phyloP scores from a whole-genome alignment of 2,797 vertebrate species.

The Pyrocephalus nanus region DNA sequence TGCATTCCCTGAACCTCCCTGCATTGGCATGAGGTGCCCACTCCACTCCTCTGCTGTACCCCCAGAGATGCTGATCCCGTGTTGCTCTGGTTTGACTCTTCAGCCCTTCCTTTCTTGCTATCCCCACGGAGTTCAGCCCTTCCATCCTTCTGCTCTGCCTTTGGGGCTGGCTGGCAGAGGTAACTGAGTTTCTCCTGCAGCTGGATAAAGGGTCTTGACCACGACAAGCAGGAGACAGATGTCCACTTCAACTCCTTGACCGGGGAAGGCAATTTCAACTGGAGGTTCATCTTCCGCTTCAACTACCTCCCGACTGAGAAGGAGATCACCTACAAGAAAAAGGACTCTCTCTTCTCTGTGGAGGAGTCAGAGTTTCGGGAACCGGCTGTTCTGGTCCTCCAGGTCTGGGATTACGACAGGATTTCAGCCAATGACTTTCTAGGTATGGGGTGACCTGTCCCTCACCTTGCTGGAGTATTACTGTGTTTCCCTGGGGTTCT shows the following conservation, averaged over 20 bases:
- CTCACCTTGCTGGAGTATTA: neutral
- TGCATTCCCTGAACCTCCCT: neutral
- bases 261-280: slow-evolving; percentile 96
- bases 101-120: neutral
- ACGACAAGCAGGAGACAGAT: slow-evolving; percentile 93
- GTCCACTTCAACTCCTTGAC: slow-evolving; percentile 96
- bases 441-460: slow-evolving; percentile 72
- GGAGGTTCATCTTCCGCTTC: slow-evolving; percentile 91
- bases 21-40: neutral
- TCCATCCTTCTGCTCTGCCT: neutral
- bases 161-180: neutral
- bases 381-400: slow-evolving; percentile 86
- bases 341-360: slow-evolving; percentile 89
- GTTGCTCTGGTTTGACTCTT: neutral
- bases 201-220: slow-evolving; percentile 94
- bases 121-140: neutral
- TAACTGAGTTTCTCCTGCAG: slow-evolving; percentile 73
- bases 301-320: slow-evolving; percentile 92
- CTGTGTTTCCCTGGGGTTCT: neutral
- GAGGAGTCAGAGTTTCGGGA: slow-evolving; percentile 90
- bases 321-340: slow-evolving; percentile 87
- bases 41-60: neutral
- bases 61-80: neutral
- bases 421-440: slow-evolving; percentile 92
- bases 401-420: slow-evolving; percentile 95